phyloP scores from a whole-genome alignment of 2,888 invertebrate species.

The Perizoma flavofasciatum region DNA sequence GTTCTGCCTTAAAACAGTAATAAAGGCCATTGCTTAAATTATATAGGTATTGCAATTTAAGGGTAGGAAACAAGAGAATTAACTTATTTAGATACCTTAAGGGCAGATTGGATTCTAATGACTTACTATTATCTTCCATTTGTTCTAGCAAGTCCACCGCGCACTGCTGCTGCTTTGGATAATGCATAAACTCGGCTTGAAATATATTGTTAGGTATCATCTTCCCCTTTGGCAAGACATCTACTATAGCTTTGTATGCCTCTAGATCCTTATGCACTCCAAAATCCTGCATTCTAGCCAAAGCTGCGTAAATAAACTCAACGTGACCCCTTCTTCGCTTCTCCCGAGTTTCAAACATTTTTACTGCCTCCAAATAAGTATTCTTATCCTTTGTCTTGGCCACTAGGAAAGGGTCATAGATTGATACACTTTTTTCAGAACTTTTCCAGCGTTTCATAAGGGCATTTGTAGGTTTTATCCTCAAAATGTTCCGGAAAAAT shows the following conservation, averaged over 20 bases:
- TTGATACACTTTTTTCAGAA: constrained; percentile 65
- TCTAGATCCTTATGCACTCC: constrained; percentile 94
- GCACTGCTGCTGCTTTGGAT: constrained; percentile 97
- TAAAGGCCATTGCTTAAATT: too few species aligned
- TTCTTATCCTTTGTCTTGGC: constrained; percentile 85
- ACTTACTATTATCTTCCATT: constrained; percentile 96
- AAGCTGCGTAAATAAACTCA: constrained; percentile 96
- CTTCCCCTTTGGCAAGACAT: constrained; percentile 94
- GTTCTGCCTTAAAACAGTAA: too few species aligned
- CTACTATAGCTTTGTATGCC: constrained; percentile 92
- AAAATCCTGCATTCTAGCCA: constrained; percentile 94
- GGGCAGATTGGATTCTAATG: background rate
- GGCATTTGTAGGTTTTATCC: constrained; percentile 50
- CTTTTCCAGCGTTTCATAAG: constrained; percentile 66
- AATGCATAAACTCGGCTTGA: constrained; percentile 96
- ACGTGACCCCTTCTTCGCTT: constrained; percentile 92
- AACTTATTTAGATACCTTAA: too few species aligned
- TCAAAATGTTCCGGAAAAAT: constrained; percentile 60
- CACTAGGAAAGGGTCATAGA: constrained; percentile 76
- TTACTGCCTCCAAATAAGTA: constrained; percentile 88
- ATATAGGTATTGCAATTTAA: too few species aligned
- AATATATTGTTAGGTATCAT: constrained; percentile 92
- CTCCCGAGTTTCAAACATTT: constrained; percentile 88
- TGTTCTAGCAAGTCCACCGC: constrained; percentile 94
- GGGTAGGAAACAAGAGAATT: too few species aligned